A percentile compares a stretch with the other conserved stretches of the same genome.
These are phyloP conservation scores for Ylistrum balloti DNA, from an alignment of 1,140 invertebrate species.

Conservation along the genomic window DNA sequence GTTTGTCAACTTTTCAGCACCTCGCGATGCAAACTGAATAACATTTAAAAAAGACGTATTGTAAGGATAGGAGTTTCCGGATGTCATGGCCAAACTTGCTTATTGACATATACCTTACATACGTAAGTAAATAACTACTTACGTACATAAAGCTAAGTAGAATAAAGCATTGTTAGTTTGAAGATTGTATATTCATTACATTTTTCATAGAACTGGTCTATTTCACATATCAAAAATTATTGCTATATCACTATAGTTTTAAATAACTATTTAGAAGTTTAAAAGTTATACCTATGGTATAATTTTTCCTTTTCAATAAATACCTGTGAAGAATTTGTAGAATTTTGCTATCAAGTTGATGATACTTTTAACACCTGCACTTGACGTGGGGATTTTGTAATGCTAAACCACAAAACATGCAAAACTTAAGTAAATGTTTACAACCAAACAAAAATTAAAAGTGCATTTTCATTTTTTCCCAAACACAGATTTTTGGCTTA, in stretches of 20 bases:
- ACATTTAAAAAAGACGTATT: background rate
- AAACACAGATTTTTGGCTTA: background rate
- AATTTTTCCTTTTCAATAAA: background rate
- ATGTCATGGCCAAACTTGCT: conserved; percentile 16
- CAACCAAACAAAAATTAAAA: conserved; percentile 19
- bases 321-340: too few relatives aligned
- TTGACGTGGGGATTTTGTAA: background rate
- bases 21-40: background rate
- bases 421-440: background rate
- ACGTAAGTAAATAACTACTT: conserved; percentile 35
- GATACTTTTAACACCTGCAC: background rate
- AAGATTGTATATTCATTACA: background rate
- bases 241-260: too few relatives aligned
- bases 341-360: background rate
- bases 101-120: conserved; percentile 29
- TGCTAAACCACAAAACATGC: background rate
- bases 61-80: background rate
- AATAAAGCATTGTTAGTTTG: background rate
- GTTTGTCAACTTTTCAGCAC: conserved; percentile 38
- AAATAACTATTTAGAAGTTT: background rate
- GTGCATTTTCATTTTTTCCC: conserved; percentile 10
- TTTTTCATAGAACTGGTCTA: background rate
- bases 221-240: background rate
- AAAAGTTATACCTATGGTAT: too few relatives aligned
- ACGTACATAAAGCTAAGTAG: background rate